Conservation (phyloP, 2,113 vertebrate species). For the Promerops cafer region DNA sequence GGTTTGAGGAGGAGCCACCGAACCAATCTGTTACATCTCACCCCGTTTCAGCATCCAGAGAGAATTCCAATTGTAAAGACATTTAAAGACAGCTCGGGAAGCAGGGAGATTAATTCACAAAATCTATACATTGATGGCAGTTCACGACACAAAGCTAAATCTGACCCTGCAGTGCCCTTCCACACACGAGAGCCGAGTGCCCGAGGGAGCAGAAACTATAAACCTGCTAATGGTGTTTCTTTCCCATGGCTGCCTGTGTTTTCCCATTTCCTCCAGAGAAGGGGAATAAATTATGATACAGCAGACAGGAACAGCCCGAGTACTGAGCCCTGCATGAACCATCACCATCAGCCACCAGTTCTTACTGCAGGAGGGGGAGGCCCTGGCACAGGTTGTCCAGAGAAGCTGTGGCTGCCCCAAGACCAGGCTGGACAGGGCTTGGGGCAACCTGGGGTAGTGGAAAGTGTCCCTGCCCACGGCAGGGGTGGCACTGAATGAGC, state of each 20-base stretch:
- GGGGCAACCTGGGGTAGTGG: neutral
- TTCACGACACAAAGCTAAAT: neutral
- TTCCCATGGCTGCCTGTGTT: neutral
- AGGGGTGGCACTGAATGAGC: neutral
- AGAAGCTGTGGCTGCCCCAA: neutral
- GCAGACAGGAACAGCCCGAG: neutral
- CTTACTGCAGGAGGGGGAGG: neutral
- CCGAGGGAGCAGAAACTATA: neutral
- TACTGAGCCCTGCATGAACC: neutral
- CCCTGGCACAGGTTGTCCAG: neutral
- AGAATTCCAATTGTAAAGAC: neutral
- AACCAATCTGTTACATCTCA: conserved; percentile 1
- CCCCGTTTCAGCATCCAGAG: conserved; percentile 40
- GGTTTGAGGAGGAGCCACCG: neutral
- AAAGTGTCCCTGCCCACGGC: neutral
- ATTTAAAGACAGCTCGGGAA: neutral
- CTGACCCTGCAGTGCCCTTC: neutral
- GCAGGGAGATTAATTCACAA: neutral
- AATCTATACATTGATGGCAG: neutral
- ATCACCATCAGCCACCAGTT: neutral
- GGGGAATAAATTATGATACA: neutral
- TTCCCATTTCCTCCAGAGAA: neutral
- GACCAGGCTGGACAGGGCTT: rapidly evolving
- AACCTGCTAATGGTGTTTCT: neutral
- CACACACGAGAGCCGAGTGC: neutral